These are phyloP conservation scores for Astur gentilis DNA, from an alignment of 2,113 vertebrate genomes.

Conservation along the genomic window DNA sequence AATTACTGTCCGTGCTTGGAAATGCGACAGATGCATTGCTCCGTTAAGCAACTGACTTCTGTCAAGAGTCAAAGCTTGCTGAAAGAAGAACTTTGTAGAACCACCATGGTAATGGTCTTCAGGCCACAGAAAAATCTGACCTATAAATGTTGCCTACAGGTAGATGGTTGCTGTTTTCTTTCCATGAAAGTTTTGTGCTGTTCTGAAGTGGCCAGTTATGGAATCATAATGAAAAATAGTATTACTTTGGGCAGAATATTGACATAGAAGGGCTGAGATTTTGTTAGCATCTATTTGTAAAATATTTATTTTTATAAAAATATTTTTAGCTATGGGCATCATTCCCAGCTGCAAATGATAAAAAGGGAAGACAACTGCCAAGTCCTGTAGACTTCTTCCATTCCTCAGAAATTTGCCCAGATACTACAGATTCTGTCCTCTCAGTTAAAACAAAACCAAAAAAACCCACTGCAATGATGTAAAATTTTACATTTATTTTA, in stretches of 20 bases:
- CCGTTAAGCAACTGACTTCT: background rate
- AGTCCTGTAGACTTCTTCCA: background rate
- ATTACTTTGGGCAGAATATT: conserved; percentile 9
- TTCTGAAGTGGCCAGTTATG: background rate
- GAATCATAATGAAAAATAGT: background rate
- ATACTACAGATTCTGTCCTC: background rate
- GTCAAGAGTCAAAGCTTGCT: background rate
- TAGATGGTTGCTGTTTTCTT: background rate
- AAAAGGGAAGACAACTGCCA: background rate
- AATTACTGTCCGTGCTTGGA: background rate
- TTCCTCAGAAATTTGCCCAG: conserved; percentile 5
- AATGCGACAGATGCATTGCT: background rate
- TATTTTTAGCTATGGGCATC: conserved; percentile 55
- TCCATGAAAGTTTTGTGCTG: background rate
- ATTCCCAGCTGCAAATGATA: conserved; percentile 15
- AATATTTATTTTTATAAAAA: conserved; percentile 49
- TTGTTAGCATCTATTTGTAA: conserved; percentile 34
- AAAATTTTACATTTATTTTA: background rate
- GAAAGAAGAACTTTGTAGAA: background rate
- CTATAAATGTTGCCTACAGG: background rate
- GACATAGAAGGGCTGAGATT: background rate
- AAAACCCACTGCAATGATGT: background rate
- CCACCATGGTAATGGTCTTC: background rate
- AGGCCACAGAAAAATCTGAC: background rate
- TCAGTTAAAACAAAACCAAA: background rate